Conservation (phyloP, 64 coral and sea anemone genomes). For the Catalaphyllia jardinei region DNA sequence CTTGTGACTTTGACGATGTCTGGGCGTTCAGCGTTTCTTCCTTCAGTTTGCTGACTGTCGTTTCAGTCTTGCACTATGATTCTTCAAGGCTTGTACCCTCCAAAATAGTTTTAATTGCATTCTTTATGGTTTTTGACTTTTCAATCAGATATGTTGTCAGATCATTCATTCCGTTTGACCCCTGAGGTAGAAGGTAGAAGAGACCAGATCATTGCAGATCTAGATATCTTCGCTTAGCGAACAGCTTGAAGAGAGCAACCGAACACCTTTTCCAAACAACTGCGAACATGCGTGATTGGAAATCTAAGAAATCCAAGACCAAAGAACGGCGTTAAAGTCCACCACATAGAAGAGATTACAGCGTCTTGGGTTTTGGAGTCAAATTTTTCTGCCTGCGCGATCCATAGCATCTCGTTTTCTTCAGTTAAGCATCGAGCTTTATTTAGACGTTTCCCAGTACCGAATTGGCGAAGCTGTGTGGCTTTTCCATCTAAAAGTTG, state of each 20-base stretch:
- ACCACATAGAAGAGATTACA: too few species aligned
- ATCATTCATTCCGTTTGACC: constrained; percentile 19
- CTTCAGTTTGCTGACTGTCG: too few species aligned
- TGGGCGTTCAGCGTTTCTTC: too few species aligned
- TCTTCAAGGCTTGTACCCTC: background rate
- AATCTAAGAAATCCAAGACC: background rate
- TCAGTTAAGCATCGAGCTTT: too few species aligned
- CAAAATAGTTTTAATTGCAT: constrained; percentile 6
- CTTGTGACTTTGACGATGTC: too few species aligned
- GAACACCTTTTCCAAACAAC: background rate
- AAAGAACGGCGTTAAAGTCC: too few species aligned
- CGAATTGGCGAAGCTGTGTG: too few species aligned
- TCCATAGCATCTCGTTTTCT: too few species aligned
- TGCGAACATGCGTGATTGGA: constrained; percentile 27
- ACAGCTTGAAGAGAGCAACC: constrained; percentile 41
- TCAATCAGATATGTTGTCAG: background rate
- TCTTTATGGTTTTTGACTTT: constrained; percentile 28
- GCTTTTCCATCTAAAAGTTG: too few species aligned
- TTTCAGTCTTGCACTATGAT: background rate
- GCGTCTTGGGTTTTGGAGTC: too few species aligned
- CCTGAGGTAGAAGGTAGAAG: constrained; percentile 46
- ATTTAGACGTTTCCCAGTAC: too few species aligned
- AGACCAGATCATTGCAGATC: background rate
- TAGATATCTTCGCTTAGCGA: background rate
- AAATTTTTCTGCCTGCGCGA: too few species aligned